A percentile compares a stretch with the other conserved stretches of the same genome.
Conservation (phyloP, 64 coral and sea anemone species). For the Pocillopora damicornis region DNA sequence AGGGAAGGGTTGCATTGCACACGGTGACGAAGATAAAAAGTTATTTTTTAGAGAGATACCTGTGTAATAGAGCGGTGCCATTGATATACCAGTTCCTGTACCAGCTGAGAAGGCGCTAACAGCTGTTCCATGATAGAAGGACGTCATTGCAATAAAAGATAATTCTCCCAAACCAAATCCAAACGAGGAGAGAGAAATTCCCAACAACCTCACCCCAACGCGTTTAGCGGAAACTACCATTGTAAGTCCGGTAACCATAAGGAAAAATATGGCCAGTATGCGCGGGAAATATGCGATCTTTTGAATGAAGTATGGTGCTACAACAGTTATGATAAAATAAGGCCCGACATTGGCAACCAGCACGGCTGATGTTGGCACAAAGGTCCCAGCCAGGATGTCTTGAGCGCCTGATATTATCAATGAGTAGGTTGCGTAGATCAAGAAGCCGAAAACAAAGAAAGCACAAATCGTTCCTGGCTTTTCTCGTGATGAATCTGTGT, state of each 20-base stretch:
- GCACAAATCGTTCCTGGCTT: conserved; percentile 54
- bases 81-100: conserved; percentile 74
- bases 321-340: conserved; percentile 66
- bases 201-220: conserved; percentile 56
- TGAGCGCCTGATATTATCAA: conserved; percentile 85
- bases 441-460: conserved; percentile 83
- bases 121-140: conserved; percentile 67
- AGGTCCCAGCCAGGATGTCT: conserved; percentile 81
- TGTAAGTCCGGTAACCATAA: conserved; percentile 55
- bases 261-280: conserved; percentile 51
- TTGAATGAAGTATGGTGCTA: conserved; percentile 80
- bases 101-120: conserved; percentile 78
- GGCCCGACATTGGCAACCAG: conserved; percentile 81
- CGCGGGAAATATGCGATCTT: conserved; percentile 75
- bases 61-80: conserved; percentile 83
- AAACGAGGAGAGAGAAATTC: conserved; percentile 68
- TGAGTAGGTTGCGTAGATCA: conserved; percentile 87
- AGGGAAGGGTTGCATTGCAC: too few species aligned
- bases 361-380: conserved; percentile 79
- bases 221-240: conserved; percentile 56
- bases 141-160: conserved; percentile 90
- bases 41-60: conserved; percentile 30
- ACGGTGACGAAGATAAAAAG: neutral
- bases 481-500: conserved; percentile 13
- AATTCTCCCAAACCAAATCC: conserved; percentile 86